Percentiles rank a stretch among this genome's conserved stretches.
Conservation (phyloP, 2,888 invertebrate species). For the Nephrotoma guestfalica region DNA sequence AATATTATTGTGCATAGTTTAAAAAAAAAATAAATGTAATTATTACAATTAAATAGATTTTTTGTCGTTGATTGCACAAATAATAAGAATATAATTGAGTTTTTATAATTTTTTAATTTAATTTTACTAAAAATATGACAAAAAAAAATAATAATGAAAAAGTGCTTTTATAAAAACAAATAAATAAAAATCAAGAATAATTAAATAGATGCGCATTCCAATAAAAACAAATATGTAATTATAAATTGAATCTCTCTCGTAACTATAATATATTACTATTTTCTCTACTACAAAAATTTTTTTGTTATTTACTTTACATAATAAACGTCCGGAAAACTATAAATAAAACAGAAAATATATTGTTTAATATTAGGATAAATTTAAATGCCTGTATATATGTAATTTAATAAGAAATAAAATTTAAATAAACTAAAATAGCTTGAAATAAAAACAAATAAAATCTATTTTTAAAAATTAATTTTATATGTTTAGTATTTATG, state of each 20-base stretch:
- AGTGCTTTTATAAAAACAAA: background rate
- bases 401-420: background rate
- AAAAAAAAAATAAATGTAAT: background rate
- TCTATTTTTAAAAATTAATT: background rate
- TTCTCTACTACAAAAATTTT: background rate
- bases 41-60: background rate
- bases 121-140: background rate
- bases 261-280: background rate
- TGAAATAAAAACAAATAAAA: background rate
- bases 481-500: background rate
- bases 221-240: background rate
- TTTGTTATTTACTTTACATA: background rate
- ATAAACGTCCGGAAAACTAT: background rate
- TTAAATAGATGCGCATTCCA: background rate
- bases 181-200: background rate
- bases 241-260: background rate
- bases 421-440: background rate
- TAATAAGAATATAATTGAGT: background rate
- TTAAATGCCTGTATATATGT: background rate
- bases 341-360: background rate
- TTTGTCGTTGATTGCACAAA: background rate
- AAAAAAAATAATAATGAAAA: background rate
- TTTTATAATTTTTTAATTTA: background rate
- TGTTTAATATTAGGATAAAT: background rate
- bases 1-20: background rate